These are phyloP conservation scores for Semibalanus balanoides DNA, from an alignment of 1,140 invertebrate genomes.

Conservation along the genomic window DNA sequence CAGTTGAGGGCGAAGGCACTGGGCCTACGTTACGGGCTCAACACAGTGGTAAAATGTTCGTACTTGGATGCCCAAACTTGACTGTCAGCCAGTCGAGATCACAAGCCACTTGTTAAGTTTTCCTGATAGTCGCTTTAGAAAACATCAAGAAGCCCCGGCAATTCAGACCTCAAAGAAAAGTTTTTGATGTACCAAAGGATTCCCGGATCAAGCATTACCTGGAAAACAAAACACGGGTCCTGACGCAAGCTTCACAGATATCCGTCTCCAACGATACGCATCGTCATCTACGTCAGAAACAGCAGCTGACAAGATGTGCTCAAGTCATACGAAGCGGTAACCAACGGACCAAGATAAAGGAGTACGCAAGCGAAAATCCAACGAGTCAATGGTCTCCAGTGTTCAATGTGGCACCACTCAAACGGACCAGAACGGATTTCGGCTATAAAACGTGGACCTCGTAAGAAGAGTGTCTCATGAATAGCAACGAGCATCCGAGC, in stretches of 20 bases:
- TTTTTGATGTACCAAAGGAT: neutral
- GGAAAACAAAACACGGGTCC: slow-evolving; percentile 2
- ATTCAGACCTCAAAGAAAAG: slow-evolving; percentile 7
- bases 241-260: neutral
- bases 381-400: too few species aligned
- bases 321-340: too few species aligned
- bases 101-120: slow-evolving; percentile 6
- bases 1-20: slow-evolving; percentile 6
- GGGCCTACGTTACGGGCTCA: slow-evolving; percentile 4
- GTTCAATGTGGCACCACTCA: too few species aligned
- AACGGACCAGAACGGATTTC: too few species aligned
- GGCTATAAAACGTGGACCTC: too few species aligned
- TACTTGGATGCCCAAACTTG: slow-evolving; percentile 9
- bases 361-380: too few species aligned
- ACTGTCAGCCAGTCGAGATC: slow-evolving; percentile 10
- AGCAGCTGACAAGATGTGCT: too few species aligned
- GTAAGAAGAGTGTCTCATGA: too few species aligned
- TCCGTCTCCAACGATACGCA: too few species aligned
- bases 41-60: slow-evolving; percentile 3
- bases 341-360: too few species aligned
- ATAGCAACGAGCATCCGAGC: too few species aligned
- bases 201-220: slow-evolving; percentile 8
- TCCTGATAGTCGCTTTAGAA: slow-evolving; percentile 7
- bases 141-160: slow-evolving; percentile 7
- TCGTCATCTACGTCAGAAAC: too few species aligned